Evolutionary conservation across 2,113 vertebrate species (phyloP), one percentile per base, ranked within the genome.

Genomic region (Vulpes vulpes): DNA sequence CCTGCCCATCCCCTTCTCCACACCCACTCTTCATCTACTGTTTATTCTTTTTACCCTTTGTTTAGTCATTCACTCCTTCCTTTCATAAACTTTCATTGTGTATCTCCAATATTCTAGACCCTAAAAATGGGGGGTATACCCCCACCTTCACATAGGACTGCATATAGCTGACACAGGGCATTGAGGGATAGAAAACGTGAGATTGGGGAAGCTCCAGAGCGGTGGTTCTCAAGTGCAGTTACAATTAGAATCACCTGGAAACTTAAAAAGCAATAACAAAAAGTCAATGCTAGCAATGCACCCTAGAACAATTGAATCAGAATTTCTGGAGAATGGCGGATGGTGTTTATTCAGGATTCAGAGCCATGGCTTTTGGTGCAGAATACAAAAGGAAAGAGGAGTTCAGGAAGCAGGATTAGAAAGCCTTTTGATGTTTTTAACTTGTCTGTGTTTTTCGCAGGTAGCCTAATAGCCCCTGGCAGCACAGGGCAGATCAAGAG

Each of bases 361-460:
- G 51, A 96, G 80, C 10, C 10, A 74, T 12, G 88, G 3, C 23
- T 65, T 88, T 67, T 86, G 11, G 35, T 95, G 32, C 92, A 67
- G 6, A 17, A 91, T 57, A 92, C 17, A 49, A 60, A 88, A 65
- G n/a, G 3, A 96, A 81, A 95, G 35, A 53, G 16, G 0, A 17
- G 1, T 76, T 89, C 71, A 43, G 32, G 30, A 76, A 94, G 23
- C 12, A 38, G 20, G 57, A 2, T 51, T 51, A 62, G 60, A 79
- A 43, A 65, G 4, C 8, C 10, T 83, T 71, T 1, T 3, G 9
- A 10, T 38, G 3, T 88, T 86, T 97, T 87, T 57, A 32, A 43
- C n/a, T 76, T 1, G 25, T 3, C 23, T 69, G 0, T 15, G 30
- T 62, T 43, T 71, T 84, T 91, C 94, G 4, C 8, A 64, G 51